Conservation (phyloP, 2,113 vertebrate species). For the Phaethon lepturus region DNA sequence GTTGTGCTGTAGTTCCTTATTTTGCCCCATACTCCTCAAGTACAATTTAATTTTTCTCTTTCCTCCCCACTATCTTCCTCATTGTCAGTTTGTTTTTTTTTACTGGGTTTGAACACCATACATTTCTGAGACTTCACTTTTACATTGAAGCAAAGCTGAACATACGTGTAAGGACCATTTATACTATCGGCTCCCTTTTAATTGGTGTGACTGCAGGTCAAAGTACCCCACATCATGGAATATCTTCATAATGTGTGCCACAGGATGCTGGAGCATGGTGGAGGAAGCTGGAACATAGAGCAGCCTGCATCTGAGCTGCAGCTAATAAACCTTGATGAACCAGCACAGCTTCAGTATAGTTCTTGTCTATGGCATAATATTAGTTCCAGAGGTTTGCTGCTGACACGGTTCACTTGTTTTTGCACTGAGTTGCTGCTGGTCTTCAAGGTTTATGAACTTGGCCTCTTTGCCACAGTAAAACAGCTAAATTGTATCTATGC, state of each 20-base stretch:
- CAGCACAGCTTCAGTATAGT: not conserved
- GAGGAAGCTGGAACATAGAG: not conserved
- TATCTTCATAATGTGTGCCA: rapidly evolving
- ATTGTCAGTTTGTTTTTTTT: not conserved
- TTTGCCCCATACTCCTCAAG: not conserved
- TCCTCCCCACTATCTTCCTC: rapidly evolving
- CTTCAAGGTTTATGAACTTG: not conserved
- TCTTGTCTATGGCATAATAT: not conserved
- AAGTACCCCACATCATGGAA: not conserved
- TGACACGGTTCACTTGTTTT: not conserved
- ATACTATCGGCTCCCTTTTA: not conserved
- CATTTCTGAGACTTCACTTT: not conserved
- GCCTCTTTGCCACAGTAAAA: not conserved
- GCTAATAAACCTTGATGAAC: not conserved
- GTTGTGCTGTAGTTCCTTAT: not conserved
- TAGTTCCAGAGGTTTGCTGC: not conserved
- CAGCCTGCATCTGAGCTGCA: not conserved
- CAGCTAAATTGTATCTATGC: not conserved
- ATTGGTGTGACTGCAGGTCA: not conserved
- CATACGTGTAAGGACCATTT: not conserved
- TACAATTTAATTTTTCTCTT: not conserved
- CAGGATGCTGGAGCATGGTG: not conserved
- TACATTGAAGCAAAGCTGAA: not conserved
- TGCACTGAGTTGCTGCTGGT: not conserved
- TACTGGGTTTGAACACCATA: not conserved